phyloP scores from a whole-genome alignment of 2,888 invertebrate genomes.

The Amiota mariae region DNA sequence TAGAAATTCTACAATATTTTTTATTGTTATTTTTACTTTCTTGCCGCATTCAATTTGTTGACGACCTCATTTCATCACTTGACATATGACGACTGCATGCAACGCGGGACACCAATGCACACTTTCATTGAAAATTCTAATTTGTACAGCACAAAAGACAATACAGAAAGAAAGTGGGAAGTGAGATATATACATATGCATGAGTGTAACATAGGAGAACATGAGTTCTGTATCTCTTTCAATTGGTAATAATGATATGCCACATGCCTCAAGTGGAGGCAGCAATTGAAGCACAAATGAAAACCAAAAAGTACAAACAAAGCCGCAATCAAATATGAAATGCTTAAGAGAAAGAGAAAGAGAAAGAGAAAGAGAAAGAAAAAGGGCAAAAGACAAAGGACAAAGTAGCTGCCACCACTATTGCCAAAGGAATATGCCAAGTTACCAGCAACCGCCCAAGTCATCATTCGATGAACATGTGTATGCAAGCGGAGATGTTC shows the following conservation, averaged over 20 bases:
- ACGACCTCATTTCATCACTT: slow-evolving; percentile 32
- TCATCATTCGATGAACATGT: no score
- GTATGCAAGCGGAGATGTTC: no score
- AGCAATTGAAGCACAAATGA: not conserved
- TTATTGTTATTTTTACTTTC: no score
- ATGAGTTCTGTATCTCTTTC: not conserved
- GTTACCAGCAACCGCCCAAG: no score
- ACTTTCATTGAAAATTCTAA: slow-evolving; percentile 55
- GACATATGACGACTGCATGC: slow-evolving; percentile 38
- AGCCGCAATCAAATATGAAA: not conserved
- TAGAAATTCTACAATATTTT: no score
- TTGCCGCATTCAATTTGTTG: slow-evolving; percentile 11
- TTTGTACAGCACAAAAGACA: slow-evolving; percentile 40
- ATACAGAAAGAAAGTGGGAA: slow-evolving; percentile 4
- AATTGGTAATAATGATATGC: not conserved
- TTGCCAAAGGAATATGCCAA: not conserved
- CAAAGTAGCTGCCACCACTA: not conserved
- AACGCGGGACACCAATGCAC: slow-evolving; percentile 33
- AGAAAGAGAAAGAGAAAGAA: no score
- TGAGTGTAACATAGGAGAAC: not conserved
- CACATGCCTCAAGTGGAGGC: not conserved
- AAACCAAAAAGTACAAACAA: slow-evolving; percentile 8
- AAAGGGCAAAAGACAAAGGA: not conserved
- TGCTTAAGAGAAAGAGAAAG: not conserved
- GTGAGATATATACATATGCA: not conserved